Evolutionary conservation across 2,797 vertebrate genomes (phyloP).

Genomic region (Pipistrellus pipistrellus): DNA sequence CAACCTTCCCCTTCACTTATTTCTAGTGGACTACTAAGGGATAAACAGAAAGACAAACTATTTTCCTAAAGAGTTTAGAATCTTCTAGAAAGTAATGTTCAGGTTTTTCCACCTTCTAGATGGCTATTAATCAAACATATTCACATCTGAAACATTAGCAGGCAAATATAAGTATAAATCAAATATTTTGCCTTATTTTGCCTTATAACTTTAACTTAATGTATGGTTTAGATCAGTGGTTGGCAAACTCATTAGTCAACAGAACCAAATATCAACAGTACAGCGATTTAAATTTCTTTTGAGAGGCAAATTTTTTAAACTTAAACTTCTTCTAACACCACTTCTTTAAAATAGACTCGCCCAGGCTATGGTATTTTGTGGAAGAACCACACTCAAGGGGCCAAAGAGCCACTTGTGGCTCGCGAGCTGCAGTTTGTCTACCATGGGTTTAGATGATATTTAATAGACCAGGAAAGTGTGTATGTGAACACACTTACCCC

Average conservation of each 20-base stretch:
- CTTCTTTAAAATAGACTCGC: too few relatives aligned
- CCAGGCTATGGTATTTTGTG: too few relatives aligned
- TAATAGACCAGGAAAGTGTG: background rate
- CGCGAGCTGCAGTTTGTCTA: too few relatives aligned
- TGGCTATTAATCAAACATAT: background rate
- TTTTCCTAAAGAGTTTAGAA: background rate
- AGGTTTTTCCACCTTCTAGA: background rate
- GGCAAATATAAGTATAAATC: background rate
- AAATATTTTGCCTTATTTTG: conserved; percentile 20
- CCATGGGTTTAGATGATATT: background rate
- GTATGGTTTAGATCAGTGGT: background rate
- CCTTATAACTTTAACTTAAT: background rate
- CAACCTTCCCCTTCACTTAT: background rate
- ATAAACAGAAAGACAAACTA: background rate
- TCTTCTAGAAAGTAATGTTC: background rate
- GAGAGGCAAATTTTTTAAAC: too few relatives aligned
- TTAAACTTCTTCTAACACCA: too few relatives aligned
- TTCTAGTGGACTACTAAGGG: background rate
- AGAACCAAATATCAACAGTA: too few relatives aligned
- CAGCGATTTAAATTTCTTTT: too few relatives aligned
- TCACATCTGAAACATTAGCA: conserved; percentile 16
- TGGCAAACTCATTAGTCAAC: too few relatives aligned
- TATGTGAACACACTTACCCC: background rate
- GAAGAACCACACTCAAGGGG: too few relatives aligned
- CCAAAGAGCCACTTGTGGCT: too few relatives aligned